Evolutionary conservation across 2,888 invertebrate species (phyloP).

Genomic region (Cephus pulcher): DNA sequence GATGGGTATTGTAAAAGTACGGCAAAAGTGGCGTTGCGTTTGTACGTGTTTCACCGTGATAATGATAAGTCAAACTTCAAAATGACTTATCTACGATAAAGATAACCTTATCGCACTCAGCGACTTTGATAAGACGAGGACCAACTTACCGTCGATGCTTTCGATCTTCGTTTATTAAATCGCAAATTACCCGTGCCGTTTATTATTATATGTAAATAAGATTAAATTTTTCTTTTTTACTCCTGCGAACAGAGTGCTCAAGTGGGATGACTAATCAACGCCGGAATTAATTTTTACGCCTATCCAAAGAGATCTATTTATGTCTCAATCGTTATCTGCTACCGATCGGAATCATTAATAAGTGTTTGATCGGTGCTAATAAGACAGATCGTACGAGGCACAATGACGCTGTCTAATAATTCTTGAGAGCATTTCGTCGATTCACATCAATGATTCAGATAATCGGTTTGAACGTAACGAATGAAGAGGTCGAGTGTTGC

Average conservation of each 20-base stretch:
- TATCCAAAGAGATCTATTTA: conserved; percentile 14
- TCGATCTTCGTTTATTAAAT: not conserved
- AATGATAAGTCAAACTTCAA: conserved; percentile 34
- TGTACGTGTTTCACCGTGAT: conserved; percentile 19
- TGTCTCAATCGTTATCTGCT: conserved; percentile 38
- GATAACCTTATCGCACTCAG: conserved; percentile 36
- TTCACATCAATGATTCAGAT: conserved; percentile 14
- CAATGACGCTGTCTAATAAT: not conserved
- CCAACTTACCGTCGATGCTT: not conserved
- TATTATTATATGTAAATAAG: conserved; percentile 9
- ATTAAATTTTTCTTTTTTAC: not conserved
- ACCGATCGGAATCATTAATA: conserved; percentile 40
- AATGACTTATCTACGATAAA: conserved; percentile 43
- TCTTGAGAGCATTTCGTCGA: not conserved
- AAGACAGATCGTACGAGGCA: conserved; percentile 12
- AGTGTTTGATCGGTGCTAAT: conserved; percentile 36
- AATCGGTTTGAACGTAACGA: conserved; percentile 14
- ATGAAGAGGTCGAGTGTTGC: not conserved
- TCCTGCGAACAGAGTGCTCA: not conserved
- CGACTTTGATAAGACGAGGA: conserved; percentile 33
- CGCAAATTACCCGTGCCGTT: conserved; percentile 2
- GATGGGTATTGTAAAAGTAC: no score
- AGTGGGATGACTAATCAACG: not conserved
- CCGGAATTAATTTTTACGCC: not conserved
- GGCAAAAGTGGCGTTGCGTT: not conserved